A percentile compares a stretch with the other conserved stretches of the same genome.
These are phyloP conservation scores for Podarcis siculus DNA, from an alignment of 2,797 vertebrate genomes.

Conservation along the genomic window DNA sequence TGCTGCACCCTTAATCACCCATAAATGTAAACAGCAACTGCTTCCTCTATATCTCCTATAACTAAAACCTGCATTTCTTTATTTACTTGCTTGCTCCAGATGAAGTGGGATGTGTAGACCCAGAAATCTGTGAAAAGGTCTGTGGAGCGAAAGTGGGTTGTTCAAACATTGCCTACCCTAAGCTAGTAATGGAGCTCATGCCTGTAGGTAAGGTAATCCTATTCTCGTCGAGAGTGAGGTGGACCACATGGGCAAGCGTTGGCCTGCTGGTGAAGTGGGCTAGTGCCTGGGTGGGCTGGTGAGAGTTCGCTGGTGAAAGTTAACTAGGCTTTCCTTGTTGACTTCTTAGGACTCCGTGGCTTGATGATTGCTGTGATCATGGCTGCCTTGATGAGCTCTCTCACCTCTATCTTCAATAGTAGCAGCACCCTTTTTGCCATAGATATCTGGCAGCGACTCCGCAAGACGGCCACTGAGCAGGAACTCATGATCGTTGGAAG, in stretches of 20 bases:
- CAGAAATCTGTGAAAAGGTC: constrained; percentile 81
- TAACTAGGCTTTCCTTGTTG: constrained; percentile 3
- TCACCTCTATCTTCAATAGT: constrained; percentile 97
- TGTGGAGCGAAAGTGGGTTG: constrained; percentile 90
- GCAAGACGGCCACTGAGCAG: constrained; percentile 82
- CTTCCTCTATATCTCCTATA: not conserved
- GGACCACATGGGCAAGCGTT: not conserved
- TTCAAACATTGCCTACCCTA: constrained; percentile 96
- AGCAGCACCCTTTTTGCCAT: constrained; percentile 93
- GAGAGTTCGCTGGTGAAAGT: not conserved
- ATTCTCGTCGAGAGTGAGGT: not conserved
- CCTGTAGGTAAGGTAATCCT: constrained; percentile 80
- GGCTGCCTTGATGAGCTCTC: constrained; percentile 95
- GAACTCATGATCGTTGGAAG: constrained; percentile 95
- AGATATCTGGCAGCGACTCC: constrained; percentile 88
- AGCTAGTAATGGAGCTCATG: constrained; percentile 87
- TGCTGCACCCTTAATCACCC: not conserved
- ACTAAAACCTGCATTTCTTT: not conserved
- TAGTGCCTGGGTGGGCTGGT: no score
- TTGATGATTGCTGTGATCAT: constrained; percentile 95
- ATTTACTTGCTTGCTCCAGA: constrained; percentile 77
- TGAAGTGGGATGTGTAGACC: constrained; percentile 92
- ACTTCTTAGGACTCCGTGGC: constrained; percentile 87
- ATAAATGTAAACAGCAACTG: rapidly evolving
- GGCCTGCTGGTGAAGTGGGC: not conserved